Evolutionary conservation across 2,113 vertebrate species (phyloP).

Genomic region (Orycteropus afer): DNA sequence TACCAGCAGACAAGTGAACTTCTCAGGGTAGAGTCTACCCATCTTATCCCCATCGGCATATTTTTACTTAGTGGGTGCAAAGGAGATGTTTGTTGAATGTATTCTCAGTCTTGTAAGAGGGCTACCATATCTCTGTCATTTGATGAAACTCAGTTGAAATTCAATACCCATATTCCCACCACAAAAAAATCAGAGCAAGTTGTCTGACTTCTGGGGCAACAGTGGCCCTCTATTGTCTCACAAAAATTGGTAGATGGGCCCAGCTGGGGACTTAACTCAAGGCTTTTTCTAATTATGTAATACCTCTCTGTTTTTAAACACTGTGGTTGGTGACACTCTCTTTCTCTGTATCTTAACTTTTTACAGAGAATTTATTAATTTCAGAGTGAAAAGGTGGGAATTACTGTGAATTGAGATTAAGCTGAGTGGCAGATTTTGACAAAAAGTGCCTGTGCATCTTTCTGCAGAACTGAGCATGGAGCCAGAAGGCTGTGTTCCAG

Average conservation of each 20-base stretch:
- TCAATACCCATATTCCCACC: background rate
- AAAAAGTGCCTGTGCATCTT: background rate
- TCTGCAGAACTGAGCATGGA: background rate
- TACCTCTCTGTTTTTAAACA: background rate
- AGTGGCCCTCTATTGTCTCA: background rate
- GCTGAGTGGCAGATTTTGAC: no score
- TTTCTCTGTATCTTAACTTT: background rate
- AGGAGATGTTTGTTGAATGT: background rate
- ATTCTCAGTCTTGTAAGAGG: background rate
- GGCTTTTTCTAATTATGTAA: background rate
- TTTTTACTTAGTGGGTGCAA: no score
- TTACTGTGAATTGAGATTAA: background rate
- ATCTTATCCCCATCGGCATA: fast-evolving
- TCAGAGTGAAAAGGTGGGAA: background rate
- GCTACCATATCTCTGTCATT: background rate
- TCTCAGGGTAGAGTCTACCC: no score
- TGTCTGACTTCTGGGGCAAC: fast-evolving
- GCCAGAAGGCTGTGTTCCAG: background rate
- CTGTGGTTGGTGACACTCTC: background rate
- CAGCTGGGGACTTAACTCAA: no score
- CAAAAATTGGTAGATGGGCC: background rate
- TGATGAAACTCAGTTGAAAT: background rate
- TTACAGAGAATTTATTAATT: background rate
- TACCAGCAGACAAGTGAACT: background rate
- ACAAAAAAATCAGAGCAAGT: background rate